Evolutionary conservation across 2,888 invertebrate species (phyloP).

Genomic region (Bombylius discolor): DNA sequence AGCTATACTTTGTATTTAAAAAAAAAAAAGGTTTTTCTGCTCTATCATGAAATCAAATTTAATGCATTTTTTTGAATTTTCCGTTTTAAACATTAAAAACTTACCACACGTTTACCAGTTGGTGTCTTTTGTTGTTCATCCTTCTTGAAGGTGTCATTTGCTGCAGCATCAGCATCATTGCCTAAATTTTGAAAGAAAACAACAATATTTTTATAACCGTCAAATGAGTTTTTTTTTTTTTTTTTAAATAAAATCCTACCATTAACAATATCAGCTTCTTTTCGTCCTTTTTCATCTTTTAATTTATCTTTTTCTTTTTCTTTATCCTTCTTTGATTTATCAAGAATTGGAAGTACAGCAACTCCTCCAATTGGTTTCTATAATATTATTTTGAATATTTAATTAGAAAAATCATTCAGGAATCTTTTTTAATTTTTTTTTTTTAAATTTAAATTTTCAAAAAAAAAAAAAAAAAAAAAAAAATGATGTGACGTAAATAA

Average conservation of each 20-base stretch:
- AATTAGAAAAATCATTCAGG: background rate
- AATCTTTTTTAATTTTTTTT: background rate
- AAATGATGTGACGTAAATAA: too few species aligned
- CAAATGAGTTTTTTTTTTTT: too few species aligned
- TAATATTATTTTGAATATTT: conserved; percentile 20
- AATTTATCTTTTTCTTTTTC: conserved; percentile 41
- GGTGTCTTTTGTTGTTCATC: conserved; percentile 38
- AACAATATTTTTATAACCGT: conserved; percentile 11
- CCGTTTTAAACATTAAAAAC: background rate
- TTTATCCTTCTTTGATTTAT: conserved; percentile 44
- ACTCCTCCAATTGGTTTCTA: conserved; percentile 78
- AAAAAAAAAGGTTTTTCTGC: too few species aligned
- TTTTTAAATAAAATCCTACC: conserved; percentile 15
- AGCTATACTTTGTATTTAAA: too few species aligned
- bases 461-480: background rate
- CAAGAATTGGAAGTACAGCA: conserved; percentile 59
- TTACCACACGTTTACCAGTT: conserved; percentile 12
- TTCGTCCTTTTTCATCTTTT: background rate
- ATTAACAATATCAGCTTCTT: conserved; percentile 31
- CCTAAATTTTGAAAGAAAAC: conserved; percentile 24
- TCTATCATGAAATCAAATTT: too few species aligned
- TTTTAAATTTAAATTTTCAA: background rate
- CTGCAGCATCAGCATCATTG: conserved; percentile 40
- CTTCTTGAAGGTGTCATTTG: conserved; percentile 25
- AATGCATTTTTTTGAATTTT: too few species aligned